Conservation (phyloP, 2,797 vertebrate species). For the Fundulus diaphanus region DNA sequence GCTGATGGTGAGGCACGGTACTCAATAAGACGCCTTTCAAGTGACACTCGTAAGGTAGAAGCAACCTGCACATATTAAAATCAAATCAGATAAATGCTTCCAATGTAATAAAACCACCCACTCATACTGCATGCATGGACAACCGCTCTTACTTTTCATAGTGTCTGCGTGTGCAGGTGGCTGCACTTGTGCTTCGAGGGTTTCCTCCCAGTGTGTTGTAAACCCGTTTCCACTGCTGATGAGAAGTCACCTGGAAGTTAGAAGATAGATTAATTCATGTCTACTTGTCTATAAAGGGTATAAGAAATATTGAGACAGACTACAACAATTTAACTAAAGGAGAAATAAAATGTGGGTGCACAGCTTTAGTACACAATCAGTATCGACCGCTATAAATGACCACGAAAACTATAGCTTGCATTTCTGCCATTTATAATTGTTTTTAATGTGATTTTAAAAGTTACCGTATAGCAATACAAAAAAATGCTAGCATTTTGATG, state of each 20-base stretch:
- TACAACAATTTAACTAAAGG: not conserved
- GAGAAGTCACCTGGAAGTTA: constrained; percentile 75
- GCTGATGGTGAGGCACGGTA: constrained; percentile 24
- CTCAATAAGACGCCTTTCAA: constrained; percentile 59
- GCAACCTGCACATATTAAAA: constrained; percentile 61
- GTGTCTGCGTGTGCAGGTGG: constrained; percentile 84
- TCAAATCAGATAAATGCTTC: not conserved
- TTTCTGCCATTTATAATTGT: not conserved
- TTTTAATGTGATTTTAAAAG: not conserved
- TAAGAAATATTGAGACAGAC: too few species aligned
- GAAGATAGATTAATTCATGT: not conserved
- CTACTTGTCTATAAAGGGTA: not conserved
- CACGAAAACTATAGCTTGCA: not conserved
- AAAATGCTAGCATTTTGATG: too few species aligned
- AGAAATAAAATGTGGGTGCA: not conserved
- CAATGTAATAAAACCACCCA: accelerated
- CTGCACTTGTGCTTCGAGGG: constrained; percentile 84
- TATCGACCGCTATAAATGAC: not conserved
- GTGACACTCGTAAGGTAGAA: constrained; percentile 80
- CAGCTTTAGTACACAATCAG: not conserved
- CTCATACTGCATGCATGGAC: accelerated
- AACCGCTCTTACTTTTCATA: constrained; percentile 79
- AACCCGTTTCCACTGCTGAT: constrained; percentile 85
- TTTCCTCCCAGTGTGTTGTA: constrained; percentile 84
- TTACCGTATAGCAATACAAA: not conserved